Evolutionary conservation across 2,797 vertebrate genomes (phyloP), one percentile per base, ranked within the genome.

Genomic region (Nannoperca australis): DNA sequence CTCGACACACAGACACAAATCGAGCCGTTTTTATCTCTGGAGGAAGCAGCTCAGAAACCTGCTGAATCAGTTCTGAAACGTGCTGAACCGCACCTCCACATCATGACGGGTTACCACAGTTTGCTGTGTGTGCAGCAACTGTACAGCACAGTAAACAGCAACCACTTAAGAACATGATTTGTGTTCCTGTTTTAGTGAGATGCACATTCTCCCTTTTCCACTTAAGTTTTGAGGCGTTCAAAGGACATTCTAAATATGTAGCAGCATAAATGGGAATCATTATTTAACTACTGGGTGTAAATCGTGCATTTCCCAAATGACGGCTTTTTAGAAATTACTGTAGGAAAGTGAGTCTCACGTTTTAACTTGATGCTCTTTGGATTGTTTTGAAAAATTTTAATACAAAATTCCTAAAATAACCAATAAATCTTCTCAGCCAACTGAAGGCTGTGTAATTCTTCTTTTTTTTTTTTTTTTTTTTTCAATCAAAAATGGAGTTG

Each of bases 91-190:
- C 73, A 81, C 69, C 76, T 81, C 73, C 59, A 55, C 86, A 68
- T 83, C 81, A 24, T 32, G 78, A 79, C 78, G 70, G 76, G 45
- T 83, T 84, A 59, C 71, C 69, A 45, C 78, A 61, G 73, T 79
- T 61, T 75, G 88, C 87, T 82, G 85, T 27, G 73, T 81, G 71
- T 64, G 82, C 83, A 82, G 64, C 76, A 69, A 15, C 74, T 72
- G 70, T n/a, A 67, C 47, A 22, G 58, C 63, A 44, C 66, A 61
- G 56, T 56, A 54, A 32, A 62, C 65, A 75, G 65, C 63, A 74
- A 74, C 62, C 76, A 47, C 72, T 76, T 74, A 22, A 69, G 59
- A 67, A 34, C 36, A 34, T 54, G 30, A 62, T 63, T 60, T 11
- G 18, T 50, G 53, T 42, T 51, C 20, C 65, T 14, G 1, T 56